Evolutionary conservation across 2,113 vertebrate species (phyloP), one percentile per base, ranked within the genome.

Genomic region (Melospiza georgiana): DNA sequence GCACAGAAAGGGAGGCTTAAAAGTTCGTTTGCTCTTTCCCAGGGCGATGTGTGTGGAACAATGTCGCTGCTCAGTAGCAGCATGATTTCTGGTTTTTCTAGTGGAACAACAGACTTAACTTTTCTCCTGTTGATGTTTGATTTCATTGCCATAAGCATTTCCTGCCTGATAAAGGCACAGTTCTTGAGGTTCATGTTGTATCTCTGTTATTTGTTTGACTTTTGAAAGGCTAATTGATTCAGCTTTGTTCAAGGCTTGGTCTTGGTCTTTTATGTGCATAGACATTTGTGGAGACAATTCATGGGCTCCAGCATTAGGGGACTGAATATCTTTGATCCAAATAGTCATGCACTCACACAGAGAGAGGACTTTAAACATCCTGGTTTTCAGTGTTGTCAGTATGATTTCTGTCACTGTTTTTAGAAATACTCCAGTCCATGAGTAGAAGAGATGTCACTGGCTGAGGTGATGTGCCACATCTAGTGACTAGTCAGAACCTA

Each of bases 11-110:
- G 27, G 85, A 63, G 13, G 43, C 7, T 5, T 16, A 49, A 61
- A 78, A 37, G 35, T 13, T 20, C 1, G 0, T 57, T 78, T 79
- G 7, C 72, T 84, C 35, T 73, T 71, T 90, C 48, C 35, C 23
- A 11, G 6, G 30, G 19, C 9, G 37, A 5, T 3, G 17, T 25
- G 23, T 65, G 21, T 0, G 2, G 19, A 43, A 17, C 3, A 1
- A 5, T 21, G 14, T 11, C 1, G 0, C 17, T 69, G 13, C 83
- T n/a, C 8, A 25, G 41, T 49, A 31, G 28, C 39, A 82, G 9
- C 33, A 10, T 12, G 25, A 13, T 30, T 44, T 79, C n/a, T 88
- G 23, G 8, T 82, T 35, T 11, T 33, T 28, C 24, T 81, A 13
- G 5, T 62, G 72, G 55, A 46, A 37, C 0, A 4, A 9, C 2